Base-by-base conservation (phyloP, 2,113 vertebrate genomes). In the Aramus guarauna region DNA sequence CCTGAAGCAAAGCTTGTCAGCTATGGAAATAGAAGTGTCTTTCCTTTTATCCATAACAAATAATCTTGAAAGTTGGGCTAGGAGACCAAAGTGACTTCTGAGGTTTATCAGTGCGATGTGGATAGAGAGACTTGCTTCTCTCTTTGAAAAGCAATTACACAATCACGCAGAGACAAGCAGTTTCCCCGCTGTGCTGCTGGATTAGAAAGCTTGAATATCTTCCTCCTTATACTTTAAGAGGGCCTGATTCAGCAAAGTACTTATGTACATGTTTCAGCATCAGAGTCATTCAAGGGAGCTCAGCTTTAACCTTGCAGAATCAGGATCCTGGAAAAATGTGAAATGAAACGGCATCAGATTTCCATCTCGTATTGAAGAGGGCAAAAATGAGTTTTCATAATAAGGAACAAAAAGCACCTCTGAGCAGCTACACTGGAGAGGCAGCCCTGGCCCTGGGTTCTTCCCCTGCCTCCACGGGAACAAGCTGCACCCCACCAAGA, bases 1-100 rank as follows among this genome's bases (percentile, higher is more conserved):
- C 97, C 94, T 80, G 87, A 94, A 93, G 97, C 93, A 96, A 85
- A 93, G 67, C 91, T 96, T 95, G 96, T 97, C 96, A 97, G 77
- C 87, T 93, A 85, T 94, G 93, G 95, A 96, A 96, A 96, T 90
- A 59, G 77, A 96, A 93, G 74, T 90, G 85, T 93, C 96, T 96
- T 92, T 95, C 12, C 63, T 96, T 96, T 94, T 95, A 94, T 94
- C 67, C 91, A 45, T 96, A 96, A 94, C 71, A 92, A 95, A 96
- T 94, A 96, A 90, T 83, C 87, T 69, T 74, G 74, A 93, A 96
- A 97, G 95, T 95, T 95, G 79, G 81, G 41, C 84, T 88, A 53
- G 81, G 83, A 95, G 84, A 83, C 81, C 87, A 94, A 94, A 96
- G 84, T 91, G 96, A 94, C 91, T 95, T 92, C 58, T 88, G 84